A percentile compares a stretch with the other conserved stretches of the same genome.
These are phyloP conservation scores for Paralvinella palmiformis DNA, from an alignment of 1,140 invertebrate species.

Conservation along the genomic window DNA sequence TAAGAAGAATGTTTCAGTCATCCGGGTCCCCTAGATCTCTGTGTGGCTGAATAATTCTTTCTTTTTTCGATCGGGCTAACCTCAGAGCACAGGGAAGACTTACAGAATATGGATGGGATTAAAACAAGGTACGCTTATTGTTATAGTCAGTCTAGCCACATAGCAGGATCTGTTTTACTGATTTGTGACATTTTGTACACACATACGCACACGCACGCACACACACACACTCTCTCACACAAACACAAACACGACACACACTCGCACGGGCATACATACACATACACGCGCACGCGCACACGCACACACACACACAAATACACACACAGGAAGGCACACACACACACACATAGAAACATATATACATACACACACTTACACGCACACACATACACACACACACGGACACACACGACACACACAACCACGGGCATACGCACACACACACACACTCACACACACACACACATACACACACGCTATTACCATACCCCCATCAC, in stretches of 20 bases:
- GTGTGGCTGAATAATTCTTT: too few relatives aligned
- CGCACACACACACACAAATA: neutral
- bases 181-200: too few relatives aligned
- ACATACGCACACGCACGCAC: neutral
- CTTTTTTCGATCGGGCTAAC: too few relatives aligned
- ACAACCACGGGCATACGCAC: neutral
- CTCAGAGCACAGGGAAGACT: too few relatives aligned
- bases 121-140: too few relatives aligned
- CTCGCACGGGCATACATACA: neutral
- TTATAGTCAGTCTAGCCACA: too few relatives aligned
- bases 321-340: neutral
- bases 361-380: neutral
- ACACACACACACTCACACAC: neutral
- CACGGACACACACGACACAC: neutral
- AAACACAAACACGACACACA: neutral
- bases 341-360: neutral
- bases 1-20: too few relatives aligned
- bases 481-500: too few relatives aligned
- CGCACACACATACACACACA: neutral
- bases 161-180: too few relatives aligned
- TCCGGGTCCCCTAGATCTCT: too few relatives aligned
- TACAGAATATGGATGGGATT: too few relatives aligned
- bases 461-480: neutral
- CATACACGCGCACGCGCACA: neutral
- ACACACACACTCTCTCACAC: neutral